Evolutionary conservation across 1,140 invertebrate genomes (phyloP), one percentile per base, ranked within the genome.

Genomic region (Bombus balteatus): DNA sequence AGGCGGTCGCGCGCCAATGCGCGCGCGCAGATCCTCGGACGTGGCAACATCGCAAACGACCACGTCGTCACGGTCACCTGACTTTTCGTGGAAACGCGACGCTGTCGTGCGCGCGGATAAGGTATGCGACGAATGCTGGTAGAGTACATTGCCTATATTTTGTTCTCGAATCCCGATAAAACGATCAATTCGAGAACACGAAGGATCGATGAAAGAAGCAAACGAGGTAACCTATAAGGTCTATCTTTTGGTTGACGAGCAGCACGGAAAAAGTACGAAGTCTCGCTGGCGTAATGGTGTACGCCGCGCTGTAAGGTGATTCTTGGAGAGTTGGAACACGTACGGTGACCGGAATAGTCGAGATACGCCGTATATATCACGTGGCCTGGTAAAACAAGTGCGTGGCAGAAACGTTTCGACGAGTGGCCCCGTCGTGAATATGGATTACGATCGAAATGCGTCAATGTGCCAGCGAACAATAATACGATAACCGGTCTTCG

Each of bases 31-130:
- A 32, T 76, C 59, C 32, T 15, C 71, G 70, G 73, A 88, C 81
- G 81, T 88, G 91, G 91, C 91, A 92, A 91, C 89, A 62, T 81
- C 70, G 89, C 87, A n/a, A 83, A 59, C 85, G 79, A 88, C 88
- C 79, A 86, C 89, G 88, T 90, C 89, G 90, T 92, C 91, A 92
- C 87, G 89, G 90, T 92, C 91, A 91, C 85, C 91, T 90, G 90
- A 90, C 83, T 91, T 91, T 92, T 92, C 89, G 87, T 90, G 81
- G 91, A 92, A 92, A 90, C 78, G 71, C 82, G 85, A 85, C 79
- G 80, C 83, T 82, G 65, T 78, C 81, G 74, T 75, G 47, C 28
- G 66, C 81, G 76, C 83, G 80, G 62, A 70, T 82, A 83, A 88
- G 47, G 72, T 87, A 83, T 77, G 81, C 73, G 43, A 87, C 32